Conservation (phyloP, 2,888 invertebrate species). For the Molanna angustata region DNA sequence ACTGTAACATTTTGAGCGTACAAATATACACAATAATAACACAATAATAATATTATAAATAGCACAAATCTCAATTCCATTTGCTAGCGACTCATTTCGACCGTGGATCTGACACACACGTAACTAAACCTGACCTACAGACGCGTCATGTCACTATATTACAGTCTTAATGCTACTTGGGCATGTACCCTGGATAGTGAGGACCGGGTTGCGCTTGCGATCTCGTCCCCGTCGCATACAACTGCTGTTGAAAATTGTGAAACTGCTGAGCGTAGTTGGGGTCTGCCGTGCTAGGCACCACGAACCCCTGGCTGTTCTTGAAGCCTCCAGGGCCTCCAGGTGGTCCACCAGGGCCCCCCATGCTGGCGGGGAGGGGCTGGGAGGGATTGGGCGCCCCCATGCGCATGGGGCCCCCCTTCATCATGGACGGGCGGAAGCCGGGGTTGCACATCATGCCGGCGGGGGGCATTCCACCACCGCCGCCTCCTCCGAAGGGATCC, state of each 20-base stretch:
- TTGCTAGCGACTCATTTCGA: too few relatives aligned
- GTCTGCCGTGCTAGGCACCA: constrained; percentile 82
- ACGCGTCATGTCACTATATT: background rate
- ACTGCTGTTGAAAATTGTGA: constrained; percentile 93
- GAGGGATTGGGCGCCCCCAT: constrained; percentile 59
- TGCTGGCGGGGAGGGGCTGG: constrained; percentile 74
- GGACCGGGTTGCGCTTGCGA: constrained; percentile 48
- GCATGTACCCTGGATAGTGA: constrained; percentile 42
- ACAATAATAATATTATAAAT: too few relatives aligned
- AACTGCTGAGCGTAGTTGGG: constrained; percentile 93
- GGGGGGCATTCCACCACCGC: constrained; percentile 37
- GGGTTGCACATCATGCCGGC: constrained; percentile 44
- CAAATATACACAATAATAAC: too few relatives aligned
- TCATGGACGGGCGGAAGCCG: constrained; percentile 43
- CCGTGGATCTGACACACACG: too few relatives aligned
- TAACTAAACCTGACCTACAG: too few relatives aligned
- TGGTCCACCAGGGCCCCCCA: constrained; percentile 65
- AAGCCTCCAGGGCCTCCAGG: too few relatives aligned
- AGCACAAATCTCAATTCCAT: too few relatives aligned
- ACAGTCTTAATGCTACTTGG: constrained; percentile 23
- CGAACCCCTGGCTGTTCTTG: constrained; percentile 75
- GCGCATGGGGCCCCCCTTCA: constrained; percentile 46
- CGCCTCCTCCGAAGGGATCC: constrained; percentile 43
- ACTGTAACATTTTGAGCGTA: too few relatives aligned
- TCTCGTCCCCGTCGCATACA: constrained; percentile 75